These are phyloP conservation scores for Cepphus grylle DNA, from an alignment of 2,113 vertebrate genomes.

Conservation along the genomic window DNA sequence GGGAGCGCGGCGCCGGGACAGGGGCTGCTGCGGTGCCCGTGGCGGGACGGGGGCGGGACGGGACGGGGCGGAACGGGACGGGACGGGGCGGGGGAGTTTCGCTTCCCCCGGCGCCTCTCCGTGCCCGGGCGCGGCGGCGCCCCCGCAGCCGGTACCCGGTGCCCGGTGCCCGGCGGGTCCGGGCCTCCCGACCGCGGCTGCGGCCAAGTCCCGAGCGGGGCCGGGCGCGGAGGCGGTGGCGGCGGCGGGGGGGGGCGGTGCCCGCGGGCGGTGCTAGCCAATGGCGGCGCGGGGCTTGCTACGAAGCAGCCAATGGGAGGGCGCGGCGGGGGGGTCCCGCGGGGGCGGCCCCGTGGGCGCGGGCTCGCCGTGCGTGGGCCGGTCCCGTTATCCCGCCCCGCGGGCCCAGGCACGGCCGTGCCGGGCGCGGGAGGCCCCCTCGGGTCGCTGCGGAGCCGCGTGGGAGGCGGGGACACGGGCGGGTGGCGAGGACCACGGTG, in stretches of 20 bases:
- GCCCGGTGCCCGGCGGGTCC: background rate
- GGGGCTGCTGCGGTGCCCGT: background rate
- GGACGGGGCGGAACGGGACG: background rate
- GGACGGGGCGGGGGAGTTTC: background rate
- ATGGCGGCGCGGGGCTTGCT: slow-evolving; percentile 20
- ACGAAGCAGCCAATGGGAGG: slow-evolving; percentile 47
- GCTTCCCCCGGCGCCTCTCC: background rate
- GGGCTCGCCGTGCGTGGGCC: background rate
- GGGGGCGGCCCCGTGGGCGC: background rate
- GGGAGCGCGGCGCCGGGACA: background rate
- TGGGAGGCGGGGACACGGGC: background rate
- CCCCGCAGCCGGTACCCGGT: background rate
- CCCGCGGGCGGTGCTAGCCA: background rate
- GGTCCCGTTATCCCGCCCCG: background rate
- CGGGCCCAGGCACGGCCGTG: background rate
- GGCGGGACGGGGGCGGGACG: background rate
- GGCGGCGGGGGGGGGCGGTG: background rate
- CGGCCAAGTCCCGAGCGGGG: background rate
- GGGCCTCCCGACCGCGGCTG: background rate
- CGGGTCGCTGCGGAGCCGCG: background rate
- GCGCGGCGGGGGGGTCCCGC: too few species aligned
- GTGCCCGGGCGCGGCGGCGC: background rate
- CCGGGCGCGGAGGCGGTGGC: background rate
- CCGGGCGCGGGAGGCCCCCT: too few species aligned
- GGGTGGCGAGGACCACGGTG: background rate